phyloP scores from a whole-genome alignment of 2,113 vertebrate species.

The Grammomys surdaster region DNA sequence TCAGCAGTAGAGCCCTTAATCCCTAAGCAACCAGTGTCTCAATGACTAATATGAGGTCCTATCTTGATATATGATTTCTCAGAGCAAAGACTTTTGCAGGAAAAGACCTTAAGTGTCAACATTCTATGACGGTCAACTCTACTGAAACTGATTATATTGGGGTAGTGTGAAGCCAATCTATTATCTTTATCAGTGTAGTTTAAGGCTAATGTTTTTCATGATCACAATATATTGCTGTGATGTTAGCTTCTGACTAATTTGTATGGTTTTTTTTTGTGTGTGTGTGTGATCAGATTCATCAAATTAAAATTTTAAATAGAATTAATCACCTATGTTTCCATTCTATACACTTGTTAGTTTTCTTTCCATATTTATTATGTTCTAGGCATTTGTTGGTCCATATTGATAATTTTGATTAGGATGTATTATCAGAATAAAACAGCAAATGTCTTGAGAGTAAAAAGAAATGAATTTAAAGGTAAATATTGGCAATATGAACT shows the following conservation, averaged over 20 bases:
- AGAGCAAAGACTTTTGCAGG: not conserved
- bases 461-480: not conserved
- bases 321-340: not conserved
- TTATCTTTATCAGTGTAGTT: not conserved
- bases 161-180: not conserved
- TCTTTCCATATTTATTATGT: not conserved
- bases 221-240: not conserved
- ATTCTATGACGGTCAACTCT: not conserved
- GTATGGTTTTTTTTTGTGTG: not conserved
- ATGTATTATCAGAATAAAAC: not conserved
- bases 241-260: not conserved
- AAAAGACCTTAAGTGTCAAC: not conserved
- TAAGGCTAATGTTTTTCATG: not conserved
- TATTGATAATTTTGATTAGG: not conserved
- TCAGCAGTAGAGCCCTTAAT: not conserved
- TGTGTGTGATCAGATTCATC: not conserved
- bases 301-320: not conserved
- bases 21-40: not conserved
- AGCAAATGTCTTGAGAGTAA: not conserved
- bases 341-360: slow-evolving; percentile 1
- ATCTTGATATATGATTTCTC: not conserved
- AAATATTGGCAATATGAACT: not conserved
- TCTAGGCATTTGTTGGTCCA: not conserved
- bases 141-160: not conserved
- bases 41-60: not conserved